Evolutionary conservation across 2,113 vertebrate species (phyloP).

Genomic region (Buteo buteo): DNA sequence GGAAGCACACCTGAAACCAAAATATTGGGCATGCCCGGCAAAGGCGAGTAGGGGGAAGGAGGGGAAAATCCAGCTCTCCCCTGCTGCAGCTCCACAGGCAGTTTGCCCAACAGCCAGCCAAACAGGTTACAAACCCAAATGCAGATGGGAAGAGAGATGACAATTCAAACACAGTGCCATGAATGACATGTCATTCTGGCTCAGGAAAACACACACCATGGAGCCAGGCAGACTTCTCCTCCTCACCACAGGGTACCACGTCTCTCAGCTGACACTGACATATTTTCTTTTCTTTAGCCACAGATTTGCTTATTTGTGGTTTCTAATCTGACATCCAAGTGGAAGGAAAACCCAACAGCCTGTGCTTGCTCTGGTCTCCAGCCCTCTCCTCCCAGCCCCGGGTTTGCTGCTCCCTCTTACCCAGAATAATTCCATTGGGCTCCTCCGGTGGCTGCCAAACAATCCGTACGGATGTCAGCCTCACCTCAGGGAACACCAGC

Average conservation of each 20-base stretch:
- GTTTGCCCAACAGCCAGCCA: not conserved
- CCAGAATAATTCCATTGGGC: constrained; percentile 90
- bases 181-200: not conserved
- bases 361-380: not conserved
- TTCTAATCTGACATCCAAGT: not conserved
- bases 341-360: not conserved
- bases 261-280: not conserved
- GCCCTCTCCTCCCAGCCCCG: not conserved
- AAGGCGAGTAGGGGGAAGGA: not conserved
- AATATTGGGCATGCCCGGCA: not conserved
- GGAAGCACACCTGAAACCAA: not conserved
- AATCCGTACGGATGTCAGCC: constrained; percentile 83
- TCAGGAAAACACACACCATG: not conserved
- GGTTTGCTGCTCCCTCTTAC: constrained; percentile 67
- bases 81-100: not conserved
- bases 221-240: not conserved
- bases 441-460: constrained; percentile 91
- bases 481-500: constrained; percentile 92
- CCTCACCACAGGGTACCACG: not conserved
- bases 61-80: not conserved
- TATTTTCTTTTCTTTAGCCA: not conserved
- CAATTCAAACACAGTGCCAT: not conserved
- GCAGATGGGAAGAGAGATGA: not conserved
- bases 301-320: not conserved
- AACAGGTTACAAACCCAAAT: not conserved